A percentile compares a stretch with the other conserved stretches of the same genome.
phyloP scores from a whole-genome alignment of 2,888 invertebrate species.

The Drosophila merina region DNA sequence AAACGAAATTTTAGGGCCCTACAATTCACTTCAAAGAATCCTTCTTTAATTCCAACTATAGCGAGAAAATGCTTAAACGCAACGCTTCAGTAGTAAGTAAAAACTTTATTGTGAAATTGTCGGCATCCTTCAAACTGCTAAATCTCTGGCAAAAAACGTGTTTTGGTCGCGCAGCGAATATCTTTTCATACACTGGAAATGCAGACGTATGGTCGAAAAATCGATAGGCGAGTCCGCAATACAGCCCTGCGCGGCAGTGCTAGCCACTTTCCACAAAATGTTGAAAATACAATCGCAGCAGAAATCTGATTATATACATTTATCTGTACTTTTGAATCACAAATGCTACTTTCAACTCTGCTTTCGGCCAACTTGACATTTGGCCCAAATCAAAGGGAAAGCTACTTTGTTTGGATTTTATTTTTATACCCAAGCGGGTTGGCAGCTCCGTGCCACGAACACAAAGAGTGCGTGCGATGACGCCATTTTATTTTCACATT shows the following conservation, averaged over 20 bases:
- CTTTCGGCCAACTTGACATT: conserved; percentile 14
- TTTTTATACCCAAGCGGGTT: conserved; percentile 40
- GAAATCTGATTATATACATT: neutral
- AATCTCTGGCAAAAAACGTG: conserved; percentile 54
- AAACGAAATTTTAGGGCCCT: conserved; percentile 1
- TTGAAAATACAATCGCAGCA: neutral
- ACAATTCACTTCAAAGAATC: conserved; percentile 29
- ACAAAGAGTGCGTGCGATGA: conserved; percentile 57
- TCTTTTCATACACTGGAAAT: conserved; percentile 19
- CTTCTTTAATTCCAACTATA: conserved; percentile 5
- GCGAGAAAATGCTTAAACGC: neutral
- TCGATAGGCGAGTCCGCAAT: conserved; percentile 42
- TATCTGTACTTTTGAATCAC: conserved; percentile 10
- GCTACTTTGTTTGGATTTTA: conserved; percentile 24
- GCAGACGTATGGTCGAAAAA: conserved; percentile 23
- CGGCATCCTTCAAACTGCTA: neutral
- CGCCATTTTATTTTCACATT: conserved; percentile 75
- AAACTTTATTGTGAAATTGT: conserved; percentile 9
- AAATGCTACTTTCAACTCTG: conserved; percentile 9
- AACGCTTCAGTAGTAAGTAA: neutral
- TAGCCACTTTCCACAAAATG: conserved; percentile 23
- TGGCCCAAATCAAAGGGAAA: conserved; percentile 16
- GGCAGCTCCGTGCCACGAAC: conserved; percentile 61
- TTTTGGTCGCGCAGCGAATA: conserved; percentile 42
- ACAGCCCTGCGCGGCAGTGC: conserved; percentile 37